A percentile compares a stretch with the other conserved stretches of the same genome.
phyloP scores from a whole-genome alignment of 2,888 invertebrate genomes.

The Caenorhabditis macrosperma region DNA sequence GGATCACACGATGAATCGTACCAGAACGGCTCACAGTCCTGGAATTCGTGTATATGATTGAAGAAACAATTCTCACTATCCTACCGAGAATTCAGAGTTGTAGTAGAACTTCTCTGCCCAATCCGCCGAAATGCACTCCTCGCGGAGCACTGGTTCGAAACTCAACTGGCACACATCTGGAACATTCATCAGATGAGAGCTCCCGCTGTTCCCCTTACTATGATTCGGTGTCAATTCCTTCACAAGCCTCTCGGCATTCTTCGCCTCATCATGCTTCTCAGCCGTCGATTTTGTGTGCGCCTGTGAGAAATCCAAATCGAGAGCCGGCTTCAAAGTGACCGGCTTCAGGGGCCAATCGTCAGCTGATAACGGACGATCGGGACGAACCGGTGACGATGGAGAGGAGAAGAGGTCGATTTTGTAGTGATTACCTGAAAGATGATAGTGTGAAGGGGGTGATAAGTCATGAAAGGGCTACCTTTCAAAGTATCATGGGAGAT shows the following conservation, averaged over 20 bases:
- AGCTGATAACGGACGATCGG: slow-evolving; percentile 53
- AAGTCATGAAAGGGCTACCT: too few relatives aligned
- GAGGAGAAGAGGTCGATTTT: slow-evolving; percentile 54
- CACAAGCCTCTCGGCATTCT: slow-evolving; percentile 51
- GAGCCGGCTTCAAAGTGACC: slow-evolving; percentile 36
- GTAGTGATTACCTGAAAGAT: slow-evolving; percentile 40
- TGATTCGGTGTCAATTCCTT: slow-evolving; percentile 60
- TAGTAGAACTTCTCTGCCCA: slow-evolving; percentile 69
- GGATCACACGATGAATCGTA: slow-evolving; percentile 74
- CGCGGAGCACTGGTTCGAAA: slow-evolving; percentile 62
- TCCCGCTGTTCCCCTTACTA: slow-evolving; percentile 36
- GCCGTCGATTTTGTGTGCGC: slow-evolving; percentile 11
- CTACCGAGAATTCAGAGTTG: slow-evolving; percentile 54
- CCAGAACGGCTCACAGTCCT: slow-evolving; percentile 78
- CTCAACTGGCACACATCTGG: slow-evolving; percentile 50
- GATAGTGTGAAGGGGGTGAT: neutral
- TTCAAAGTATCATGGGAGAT: slow-evolving; percentile 16
- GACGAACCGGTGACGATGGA: slow-evolving; percentile 48
- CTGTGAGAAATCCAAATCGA: slow-evolving; percentile 36
- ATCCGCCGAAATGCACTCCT: slow-evolving; percentile 64
- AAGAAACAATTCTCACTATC: neutral
- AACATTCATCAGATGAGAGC: too few relatives aligned
- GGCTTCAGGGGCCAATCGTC: slow-evolving; percentile 60
- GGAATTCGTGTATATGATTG: neutral
- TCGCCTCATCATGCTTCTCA: slow-evolving; percentile 42